Evolutionary conservation across 1,140 invertebrate species (phyloP), one percentile per base, ranked within the genome.

Genomic region (Polypedilum pembai): DNA sequence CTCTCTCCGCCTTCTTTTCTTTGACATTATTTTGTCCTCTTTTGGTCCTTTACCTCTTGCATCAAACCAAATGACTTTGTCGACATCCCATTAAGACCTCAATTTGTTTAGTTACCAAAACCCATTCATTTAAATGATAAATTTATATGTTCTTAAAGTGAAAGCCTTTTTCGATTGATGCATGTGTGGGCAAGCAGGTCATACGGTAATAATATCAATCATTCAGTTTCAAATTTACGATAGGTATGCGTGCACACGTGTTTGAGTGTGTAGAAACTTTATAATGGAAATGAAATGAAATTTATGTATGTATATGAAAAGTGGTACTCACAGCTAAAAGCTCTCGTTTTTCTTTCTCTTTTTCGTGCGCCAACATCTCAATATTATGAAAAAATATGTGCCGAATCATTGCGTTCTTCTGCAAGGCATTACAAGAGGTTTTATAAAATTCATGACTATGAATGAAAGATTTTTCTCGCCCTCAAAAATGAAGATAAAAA

Each of bases 401-500:
- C 45, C 45, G 45, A 56, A 12, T 56, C 45, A 56, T 56, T 12
- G 45, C 45, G 45, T 56, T 56, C n/a, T 56, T 56, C n/a, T n/a
- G n/a, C 45, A 56, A 56, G 45, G 45, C 45, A 56, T 56, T 56
- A 56, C 45, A 56, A 56, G 45, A 56, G 45, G 45, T 56, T 56
- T 56, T 56, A 56, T 56, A 56, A 56, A 56, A n/a, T 56, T 56
- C 45, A 56, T 56, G 45, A 56, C 45, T 56, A 56, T 56, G 45
- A 56, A 56, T 56, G 45, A 56, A 56, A 33, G 24, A 33, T 33
- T 33, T 56, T n/a, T 56, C n/a, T 12, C 45, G 45, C 45, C 45
- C 24, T 33, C 45, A 56, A 56, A 56, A 3, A 33, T 33, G 24
- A 5, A 33, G 24, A 33, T 33, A 33, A 33, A 33, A 5, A 33